Evolutionary conservation across 2,797 vertebrate species (phyloP), one percentile per base, ranked within the genome.

Genomic region (Typhlichthys subterraneus): DNA sequence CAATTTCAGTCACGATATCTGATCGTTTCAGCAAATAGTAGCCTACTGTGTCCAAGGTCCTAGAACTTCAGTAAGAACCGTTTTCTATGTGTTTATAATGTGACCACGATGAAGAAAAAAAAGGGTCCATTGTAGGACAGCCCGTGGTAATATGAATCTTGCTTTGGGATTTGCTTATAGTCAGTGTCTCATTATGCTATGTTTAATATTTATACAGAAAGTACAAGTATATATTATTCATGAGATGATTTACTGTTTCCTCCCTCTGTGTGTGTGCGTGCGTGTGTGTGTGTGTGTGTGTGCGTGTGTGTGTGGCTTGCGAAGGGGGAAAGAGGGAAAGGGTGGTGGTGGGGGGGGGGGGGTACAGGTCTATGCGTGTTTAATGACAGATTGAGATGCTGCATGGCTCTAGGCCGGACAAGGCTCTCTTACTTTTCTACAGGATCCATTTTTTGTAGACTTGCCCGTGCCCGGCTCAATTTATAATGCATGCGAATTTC

Each of bases 221-320:
- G 86, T 88, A 87, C 80, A 83, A 84, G 75, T 77, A 87, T 91
- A 83, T 92, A 94, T 96, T 91, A 94, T 94, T 93, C 86, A 94
- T 93, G 81, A 82, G 80, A 83, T 88, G 79, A 85, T 84, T 87
- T 91, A 90, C 87, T 87, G 79, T 73, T 15, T 42, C 13, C 9
- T 3, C 14, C 15, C 19, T 47, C 8, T 47, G 45, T 47, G 50
- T 54, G 42, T 45, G 23, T 63, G 53, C 48, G 61, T 54, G 51
- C 31, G 45, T 67, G 63, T 65, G 56, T 33, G 51, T 65, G 67
- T 65, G 62, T 46, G 67, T 70, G 65, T 68, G 53, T 17, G 17
- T 17, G 17, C 1, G 1, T 17, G 67, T 67, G 65, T 57, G 75
- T 65, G 76, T 54, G 48, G 15, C 15, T 17, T 17, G 51, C 49